Conservation (phyloP, 2,888 invertebrate genomes). For the Trissoscelio sp. region DNA sequence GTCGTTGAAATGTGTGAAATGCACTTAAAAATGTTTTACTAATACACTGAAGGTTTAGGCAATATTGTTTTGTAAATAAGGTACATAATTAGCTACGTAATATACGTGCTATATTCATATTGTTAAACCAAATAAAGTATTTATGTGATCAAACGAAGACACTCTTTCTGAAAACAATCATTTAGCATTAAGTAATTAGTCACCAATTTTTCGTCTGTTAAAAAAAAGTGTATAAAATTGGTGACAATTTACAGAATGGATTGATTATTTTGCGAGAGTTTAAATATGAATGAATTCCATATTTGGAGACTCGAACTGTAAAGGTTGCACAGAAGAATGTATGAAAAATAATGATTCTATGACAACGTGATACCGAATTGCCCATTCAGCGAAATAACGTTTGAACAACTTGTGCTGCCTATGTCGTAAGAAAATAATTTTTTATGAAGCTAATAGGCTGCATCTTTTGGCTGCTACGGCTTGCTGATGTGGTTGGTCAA, state of each 20-base stretch:
- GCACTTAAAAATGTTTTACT: slow-evolving; percentile 39
- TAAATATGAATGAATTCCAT: slow-evolving; percentile 44
- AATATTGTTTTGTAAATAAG: slow-evolving; percentile 33
- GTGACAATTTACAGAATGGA: not conserved
- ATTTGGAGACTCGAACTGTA: slow-evolving; percentile 48
- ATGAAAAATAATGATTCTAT: slow-evolving; percentile 7
- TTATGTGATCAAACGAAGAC: slow-evolving; percentile 12
- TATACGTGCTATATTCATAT: slow-evolving; percentile 6
- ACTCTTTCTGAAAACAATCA: not conserved
- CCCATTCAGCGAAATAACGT: slow-evolving; percentile 11
- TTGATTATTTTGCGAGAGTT: slow-evolving; percentile 19
- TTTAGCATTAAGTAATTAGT: not conserved
- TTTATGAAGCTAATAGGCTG: slow-evolving; percentile 31
- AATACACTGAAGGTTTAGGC: slow-evolving; percentile 39
- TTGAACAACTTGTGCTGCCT: slow-evolving; percentile 42
- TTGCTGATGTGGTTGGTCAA: slow-evolving; percentile 46
- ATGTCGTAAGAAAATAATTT: slow-evolving; percentile 33
- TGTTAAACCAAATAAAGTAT: slow-evolving; percentile 32
- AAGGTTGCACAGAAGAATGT: slow-evolving; percentile 34
- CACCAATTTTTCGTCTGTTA: not conserved
- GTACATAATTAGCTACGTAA: not conserved
- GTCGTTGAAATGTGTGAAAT: not conserved
- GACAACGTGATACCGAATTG: slow-evolving; percentile 39
- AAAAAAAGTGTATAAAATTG: not conserved
- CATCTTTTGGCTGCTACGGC: slow-evolving; percentile 31